Evolutionary conservation across 2,888 invertebrate genomes (phyloP).

Genomic region (Alentia gelatinosa): DNA sequence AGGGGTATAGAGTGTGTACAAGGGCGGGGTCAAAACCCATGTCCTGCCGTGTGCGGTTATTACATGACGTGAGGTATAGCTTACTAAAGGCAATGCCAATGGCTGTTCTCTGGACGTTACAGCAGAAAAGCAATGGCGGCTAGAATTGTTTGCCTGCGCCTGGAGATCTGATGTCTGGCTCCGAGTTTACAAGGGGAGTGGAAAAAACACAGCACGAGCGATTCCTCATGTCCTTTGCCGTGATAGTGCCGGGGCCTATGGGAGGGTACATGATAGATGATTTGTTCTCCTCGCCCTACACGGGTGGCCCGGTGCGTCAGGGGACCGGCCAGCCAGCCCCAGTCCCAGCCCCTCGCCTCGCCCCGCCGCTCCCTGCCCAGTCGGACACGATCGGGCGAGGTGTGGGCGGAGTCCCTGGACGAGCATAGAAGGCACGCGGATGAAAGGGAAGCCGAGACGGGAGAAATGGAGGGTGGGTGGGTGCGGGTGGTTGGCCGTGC

Average conservation of each 20-base stretch:
- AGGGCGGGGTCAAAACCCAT: background rate
- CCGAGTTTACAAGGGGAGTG: background rate
- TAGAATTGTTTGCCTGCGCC: background rate
- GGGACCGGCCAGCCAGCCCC: too few relatives aligned
- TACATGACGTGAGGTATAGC: background rate
- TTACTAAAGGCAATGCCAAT: slow-evolving; percentile 1
- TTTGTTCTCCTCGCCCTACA: background rate
- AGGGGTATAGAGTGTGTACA: too few relatives aligned
- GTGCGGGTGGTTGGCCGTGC: background rate
- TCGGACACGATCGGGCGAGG: too few relatives aligned
- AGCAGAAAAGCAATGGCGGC: too few relatives aligned
- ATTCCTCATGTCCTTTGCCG: background rate
- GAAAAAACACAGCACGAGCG: background rate
- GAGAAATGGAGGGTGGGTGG: background rate
- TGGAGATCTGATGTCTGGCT: background rate
- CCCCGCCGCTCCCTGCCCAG: too few relatives aligned
- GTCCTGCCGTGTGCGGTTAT: background rate
- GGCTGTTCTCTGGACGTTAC: too few relatives aligned
- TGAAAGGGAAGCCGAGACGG: background rate
- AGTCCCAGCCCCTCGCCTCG: too few relatives aligned
- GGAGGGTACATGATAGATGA: slow-evolving; percentile 5
- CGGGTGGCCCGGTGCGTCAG: background rate
- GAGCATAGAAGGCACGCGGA: background rate
- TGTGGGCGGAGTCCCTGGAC: too few relatives aligned
- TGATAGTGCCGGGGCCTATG: background rate